Percentiles rank a stretch among this genome's conserved stretches.
These are phyloP conservation scores for Drosophila subpulchrella DNA, from an alignment of 1,140 invertebrate genomes.

Conservation along the genomic window DNA sequence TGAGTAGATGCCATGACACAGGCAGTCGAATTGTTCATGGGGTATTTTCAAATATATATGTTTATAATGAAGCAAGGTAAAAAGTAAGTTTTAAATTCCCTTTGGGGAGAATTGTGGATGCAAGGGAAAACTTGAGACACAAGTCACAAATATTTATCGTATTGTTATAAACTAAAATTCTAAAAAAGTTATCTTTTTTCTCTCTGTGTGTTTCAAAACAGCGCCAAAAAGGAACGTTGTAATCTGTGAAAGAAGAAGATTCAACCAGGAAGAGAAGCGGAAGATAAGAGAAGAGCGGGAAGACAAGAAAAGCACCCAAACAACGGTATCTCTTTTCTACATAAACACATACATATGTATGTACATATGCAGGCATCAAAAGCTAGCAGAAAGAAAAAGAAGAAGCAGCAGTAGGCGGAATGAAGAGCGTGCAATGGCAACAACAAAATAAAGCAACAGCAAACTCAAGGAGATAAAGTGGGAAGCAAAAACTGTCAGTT, in stretches of 20 bases:
- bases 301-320: slow-evolving; percentile 33
- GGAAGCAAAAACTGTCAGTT: slow-evolving; percentile 39
- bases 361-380: slow-evolving; percentile 7
- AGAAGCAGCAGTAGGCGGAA: slow-evolving; percentile 26
- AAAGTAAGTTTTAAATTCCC: not conserved
- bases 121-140: too few species aligned
- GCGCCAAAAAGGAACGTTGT: slow-evolving; percentile 24
- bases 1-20: slow-evolving; percentile 5
- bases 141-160: too few species aligned
- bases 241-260: slow-evolving; percentile 10
- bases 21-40: not conserved
- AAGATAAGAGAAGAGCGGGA: slow-evolving; percentile 5
- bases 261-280: slow-evolving; percentile 30
- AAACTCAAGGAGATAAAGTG: slow-evolving; percentile 27
- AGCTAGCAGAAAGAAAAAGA: slow-evolving; percentile 36
- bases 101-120: too few species aligned
- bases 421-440: slow-evolving; percentile 32
- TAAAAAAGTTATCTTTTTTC: not conserved
- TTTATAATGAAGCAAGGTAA: not conserved
- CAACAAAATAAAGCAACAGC: slow-evolving; percentile 15
- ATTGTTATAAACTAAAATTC: too few species aligned
- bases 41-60: not conserved
- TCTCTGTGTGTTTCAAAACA: not conserved
- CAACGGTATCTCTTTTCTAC: slow-evolving; percentile 38
- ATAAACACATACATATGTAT: slow-evolving; percentile 9